Percentiles rank a stretch among this genome's conserved stretches.
Conservation (phyloP, 2,113 vertebrate species). For the Blennius ocellaris region DNA sequence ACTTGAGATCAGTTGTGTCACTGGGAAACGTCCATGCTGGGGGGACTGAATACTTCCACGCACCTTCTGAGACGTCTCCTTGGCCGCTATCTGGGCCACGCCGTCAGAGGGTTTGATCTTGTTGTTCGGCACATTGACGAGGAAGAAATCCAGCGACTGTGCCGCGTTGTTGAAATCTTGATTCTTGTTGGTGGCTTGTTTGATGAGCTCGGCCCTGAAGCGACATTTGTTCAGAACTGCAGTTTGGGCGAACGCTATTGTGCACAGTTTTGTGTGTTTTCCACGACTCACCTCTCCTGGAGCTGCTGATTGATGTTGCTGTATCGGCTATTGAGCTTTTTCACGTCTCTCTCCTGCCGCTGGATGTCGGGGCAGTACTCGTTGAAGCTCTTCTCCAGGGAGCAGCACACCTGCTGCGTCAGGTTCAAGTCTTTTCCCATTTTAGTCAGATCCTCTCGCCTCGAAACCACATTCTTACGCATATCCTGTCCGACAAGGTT, state of each 20-base stretch:
- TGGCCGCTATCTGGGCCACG: slow-evolving; percentile 84
- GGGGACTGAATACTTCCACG: slow-evolving; percentile 1
- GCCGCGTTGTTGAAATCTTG: slow-evolving; percentile 88
- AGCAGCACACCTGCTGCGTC: slow-evolving; percentile 83
- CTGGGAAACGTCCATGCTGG: too few relatives aligned
- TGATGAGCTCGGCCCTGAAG: slow-evolving; percentile 84
- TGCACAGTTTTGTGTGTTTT: too few relatives aligned
- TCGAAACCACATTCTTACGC: slow-evolving; percentile 79
- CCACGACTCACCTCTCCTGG: slow-evolving; percentile 86
- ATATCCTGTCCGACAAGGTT: slow-evolving; percentile 75
- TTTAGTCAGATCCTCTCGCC: slow-evolving; percentile 86
- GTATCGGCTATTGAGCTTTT: slow-evolving; percentile 90
- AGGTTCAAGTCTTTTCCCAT: slow-evolving; percentile 88
- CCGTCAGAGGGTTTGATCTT: slow-evolving; percentile 83
- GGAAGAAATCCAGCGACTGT: slow-evolving; percentile 90
- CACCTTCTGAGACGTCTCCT: slow-evolving; percentile 91
- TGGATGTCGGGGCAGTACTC: slow-evolving; percentile 93
- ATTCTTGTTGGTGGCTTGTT: slow-evolving; percentile 84
- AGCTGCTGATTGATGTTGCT: slow-evolving; percentile 86
- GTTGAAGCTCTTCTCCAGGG: slow-evolving; percentile 87
- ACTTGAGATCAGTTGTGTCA: too few relatives aligned
- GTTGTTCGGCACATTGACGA: slow-evolving; percentile 88
- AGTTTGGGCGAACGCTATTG: too few relatives aligned
- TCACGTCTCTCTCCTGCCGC: slow-evolving; percentile 87
- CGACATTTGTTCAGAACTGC: not conserved